Conservation (phyloP, 1,140 invertebrate species). For the Drosophila triauraria region DNA sequence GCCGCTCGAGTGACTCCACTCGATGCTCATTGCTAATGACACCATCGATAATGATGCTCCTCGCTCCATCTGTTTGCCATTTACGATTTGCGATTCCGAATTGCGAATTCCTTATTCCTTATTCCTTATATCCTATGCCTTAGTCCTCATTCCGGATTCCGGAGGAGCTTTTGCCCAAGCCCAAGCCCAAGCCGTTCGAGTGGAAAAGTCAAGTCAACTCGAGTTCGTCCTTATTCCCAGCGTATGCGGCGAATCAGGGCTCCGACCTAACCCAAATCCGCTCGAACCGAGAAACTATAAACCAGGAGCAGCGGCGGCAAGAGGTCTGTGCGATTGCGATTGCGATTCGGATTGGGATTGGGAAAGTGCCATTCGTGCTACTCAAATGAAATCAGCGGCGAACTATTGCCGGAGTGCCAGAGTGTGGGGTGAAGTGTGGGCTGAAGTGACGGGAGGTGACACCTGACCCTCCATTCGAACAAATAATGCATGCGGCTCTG, state of each 20-base stretch:
- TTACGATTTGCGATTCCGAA: constrained; percentile 31
- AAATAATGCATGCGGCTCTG: constrained; percentile 72
- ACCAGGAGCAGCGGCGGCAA: not conserved
- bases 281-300: constrained; percentile 38
- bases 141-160: constrained; percentile 11
- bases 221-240: constrained; percentile 37
- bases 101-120: constrained; percentile 6
- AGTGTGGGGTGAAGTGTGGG: not conserved
- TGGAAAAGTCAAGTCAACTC: constrained; percentile 75
- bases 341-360: constrained; percentile 13
- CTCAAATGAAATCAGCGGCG: constrained; percentile 48
- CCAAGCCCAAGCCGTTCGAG: constrained; percentile 41
- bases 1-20: constrained; percentile 33
- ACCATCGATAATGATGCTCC: constrained; percentile 68
- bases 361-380: constrained; percentile 38
- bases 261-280: constrained; percentile 45
- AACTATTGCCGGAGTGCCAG: constrained; percentile 21
- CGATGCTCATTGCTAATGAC: constrained; percentile 67
- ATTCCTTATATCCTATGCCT: not conserved
- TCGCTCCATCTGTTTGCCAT: constrained; percentile 40
- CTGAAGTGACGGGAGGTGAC: constrained; percentile 13
- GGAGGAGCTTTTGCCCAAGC: constrained; percentile 41
- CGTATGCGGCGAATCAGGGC: constrained; percentile 59
- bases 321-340: not conserved
- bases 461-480: constrained; percentile 28